Evolutionary conservation across 2,888 invertebrate genomes (phyloP), one percentile per base, ranked within the genome.

Genomic region (Eristalis tenax): DNA sequence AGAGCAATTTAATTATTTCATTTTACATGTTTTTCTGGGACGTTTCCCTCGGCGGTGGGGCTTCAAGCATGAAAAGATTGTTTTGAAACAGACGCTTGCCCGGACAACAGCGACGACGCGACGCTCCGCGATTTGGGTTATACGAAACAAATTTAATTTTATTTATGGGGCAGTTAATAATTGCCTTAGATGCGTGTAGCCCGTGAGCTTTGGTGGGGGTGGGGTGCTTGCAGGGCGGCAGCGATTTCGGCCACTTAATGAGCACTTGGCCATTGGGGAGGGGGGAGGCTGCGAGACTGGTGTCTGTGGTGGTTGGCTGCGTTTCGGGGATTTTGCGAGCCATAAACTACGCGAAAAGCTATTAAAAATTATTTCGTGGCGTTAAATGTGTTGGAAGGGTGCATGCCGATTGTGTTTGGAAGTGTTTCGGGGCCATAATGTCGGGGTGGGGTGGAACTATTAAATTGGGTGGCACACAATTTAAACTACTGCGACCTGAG

Each of bases 1-100:
- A 73, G 85, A 85, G 85, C 76, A 69, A 85, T 85, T 85, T 85
- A 81, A 85, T 85, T 80, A 84, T 66, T 76, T 35, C 26, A 61
- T 23, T 28, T 76, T 18, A 38, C 38, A 23, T 22, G 38, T 70
- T 70, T 63, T 73, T 50, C 43, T 43, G 65, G n/a, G 61, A 65
- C 63, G 23, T 28, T 50, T 73, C 56, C 68, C 57, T 50, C 69
- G 64, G 66, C 38, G 66, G 69, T 69, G 26, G 63, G 18, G 68
- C 22, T 28, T 63, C 80, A 85, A 85, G 71, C 85, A 85, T 81
- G 81, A 85, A 85, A 85, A 59, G n/a, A 69, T 85, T 59, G 75
- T 61, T 76, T 85, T 73, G 38, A 85, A 81, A 81, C 56, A 35
- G 40, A 22, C 59, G 40, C 50, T 50, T 18, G 50, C 50, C 18